A percentile compares a stretch with the other conserved stretches of the same genome.
Conservation (phyloP, 1,140 invertebrate genomes). For the Drosophila pallidifrons region DNA sequence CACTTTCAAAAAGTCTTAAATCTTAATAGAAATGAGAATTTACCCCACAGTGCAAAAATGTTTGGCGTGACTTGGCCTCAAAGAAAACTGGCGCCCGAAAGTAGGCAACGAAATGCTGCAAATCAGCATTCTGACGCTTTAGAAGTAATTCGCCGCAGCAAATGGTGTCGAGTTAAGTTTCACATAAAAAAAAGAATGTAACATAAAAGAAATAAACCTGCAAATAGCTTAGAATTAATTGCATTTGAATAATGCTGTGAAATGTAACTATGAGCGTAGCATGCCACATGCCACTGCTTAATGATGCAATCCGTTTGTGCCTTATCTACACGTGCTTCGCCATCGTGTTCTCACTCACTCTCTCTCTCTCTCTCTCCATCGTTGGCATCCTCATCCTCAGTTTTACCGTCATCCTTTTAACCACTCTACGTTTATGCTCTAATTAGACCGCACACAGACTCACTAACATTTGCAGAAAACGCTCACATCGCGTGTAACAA, state of each 20-base stretch:
- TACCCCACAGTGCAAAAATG: background rate
- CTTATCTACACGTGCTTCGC: slow-evolving; percentile 24
- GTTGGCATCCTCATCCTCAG: background rate
- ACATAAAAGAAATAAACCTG: background rate
- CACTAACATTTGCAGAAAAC: slow-evolving; percentile 34
- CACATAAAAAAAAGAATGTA: background rate
- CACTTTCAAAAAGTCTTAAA: too few species aligned
- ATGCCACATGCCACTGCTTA: slow-evolving; percentile 14
- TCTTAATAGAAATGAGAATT: too few species aligned
- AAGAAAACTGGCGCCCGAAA: slow-evolving; percentile 18
- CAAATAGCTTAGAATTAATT: slow-evolving; percentile 16
- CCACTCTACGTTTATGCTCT: slow-evolving; percentile 56
- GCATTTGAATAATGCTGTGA: slow-evolving; percentile 16
- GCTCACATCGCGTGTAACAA: slow-evolving; percentile 55
- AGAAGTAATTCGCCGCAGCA: background rate
- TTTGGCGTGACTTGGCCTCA: slow-evolving; percentile 40
- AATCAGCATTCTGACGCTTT: background rate
- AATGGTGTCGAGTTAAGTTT: slow-evolving; percentile 8
- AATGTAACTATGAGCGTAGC: slow-evolving; percentile 10
- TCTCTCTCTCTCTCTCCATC: background rate
- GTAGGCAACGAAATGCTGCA: slow-evolving; percentile 60
- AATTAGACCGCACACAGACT: slow-evolving; percentile 58
- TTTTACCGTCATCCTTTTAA: slow-evolving; percentile 1
- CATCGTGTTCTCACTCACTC: background rate
- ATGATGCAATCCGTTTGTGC: slow-evolving; percentile 37